Evolutionary conservation across 2,888 invertebrate species (phyloP), one percentile per base, ranked within the genome.

Genomic region (Iselma pallidipennis): DNA sequence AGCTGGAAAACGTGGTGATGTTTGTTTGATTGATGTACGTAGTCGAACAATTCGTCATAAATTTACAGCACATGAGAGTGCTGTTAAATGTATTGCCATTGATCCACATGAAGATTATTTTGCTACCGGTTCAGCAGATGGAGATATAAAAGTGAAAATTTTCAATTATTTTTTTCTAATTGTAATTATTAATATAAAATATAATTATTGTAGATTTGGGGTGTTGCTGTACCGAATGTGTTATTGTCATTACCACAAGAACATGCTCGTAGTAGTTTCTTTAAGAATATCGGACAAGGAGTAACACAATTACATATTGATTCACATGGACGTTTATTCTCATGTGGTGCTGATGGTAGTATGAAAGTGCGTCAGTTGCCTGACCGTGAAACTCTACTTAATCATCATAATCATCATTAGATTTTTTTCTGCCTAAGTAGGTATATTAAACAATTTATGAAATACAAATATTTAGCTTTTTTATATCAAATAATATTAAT

Each of bases 341-440:
- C 98, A 5, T 99, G 99, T 82, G 99, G 99, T 57, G 96, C 97
- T 52, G 99, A 99, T 85, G 98, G 98, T 74, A 97, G 98, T 53
- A 94, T 99, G 91, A 98, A 98, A 86, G 94, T 98, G 70, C 88
- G 98, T 69, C 92, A 94, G 80, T 84, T 98, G 73, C 95, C 96
- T 16, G 95, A 96, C 78, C 87, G 92, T 69, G 89, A 89, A 67
- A 75, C 74, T 2, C 69, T 82, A 57, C 67, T 80, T 23, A 71
- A 61, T 66, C 76, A 76, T 52, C 72, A 74, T 65, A 56, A 56
- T 49, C 49, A 62, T 26, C 52, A 53, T 57, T 55, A 49, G 31
- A 23, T 25, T 53, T 57, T 42, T 54, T 37, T 49, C 33, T 33
- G n/a, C 9, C 1, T 14, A 33, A n/a, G n/a, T n/a, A n/a, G n/a